Percentiles rank a stretch among this genome's conserved stretches.
phyloP scores from a whole-genome alignment of 2,113 vertebrate species.

The Melanerpes aurifrons region DNA sequence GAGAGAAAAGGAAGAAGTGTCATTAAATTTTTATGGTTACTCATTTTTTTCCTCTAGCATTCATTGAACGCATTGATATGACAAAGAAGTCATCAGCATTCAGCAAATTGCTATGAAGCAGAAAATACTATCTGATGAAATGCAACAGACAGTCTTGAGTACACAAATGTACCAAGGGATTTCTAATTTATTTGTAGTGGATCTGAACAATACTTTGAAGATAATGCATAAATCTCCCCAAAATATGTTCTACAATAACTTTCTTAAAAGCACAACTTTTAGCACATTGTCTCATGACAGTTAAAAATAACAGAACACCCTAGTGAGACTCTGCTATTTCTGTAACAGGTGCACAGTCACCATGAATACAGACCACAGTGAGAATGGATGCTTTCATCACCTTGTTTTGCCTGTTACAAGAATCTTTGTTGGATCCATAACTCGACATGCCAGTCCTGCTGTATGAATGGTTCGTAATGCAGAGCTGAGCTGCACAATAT shows the following conservation, averaged over 20 bases:
- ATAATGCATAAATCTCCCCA: not conserved
- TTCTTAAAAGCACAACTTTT: not conserved
- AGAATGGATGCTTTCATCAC: conserved; percentile 49
- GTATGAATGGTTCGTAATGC: conserved; percentile 96
- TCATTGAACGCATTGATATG: not conserved
- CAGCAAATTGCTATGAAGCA: not conserved
- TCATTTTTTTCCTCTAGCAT: not conserved
- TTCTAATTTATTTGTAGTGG: not conserved
- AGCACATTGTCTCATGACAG: not conserved
- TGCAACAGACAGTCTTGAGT: not conserved
- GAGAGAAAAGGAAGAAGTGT: conserved; percentile 17
- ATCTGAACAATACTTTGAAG: not conserved
- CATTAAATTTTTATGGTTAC: not conserved
- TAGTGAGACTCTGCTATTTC: not conserved
- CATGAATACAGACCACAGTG: not conserved
- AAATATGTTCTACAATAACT: not conserved
- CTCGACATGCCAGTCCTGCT: conserved; percentile 93
- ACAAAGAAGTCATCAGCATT: not conserved
- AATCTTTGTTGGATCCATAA: conserved; percentile 99
- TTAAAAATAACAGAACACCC: not conserved
- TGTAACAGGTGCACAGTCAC: not conserved
- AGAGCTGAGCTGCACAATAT: conserved; percentile 97
- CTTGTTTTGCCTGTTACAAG: conserved; percentile 98
- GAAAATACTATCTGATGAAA: not conserved
- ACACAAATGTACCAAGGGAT: not conserved